Base-by-base conservation (phyloP, 2,797 vertebrate species). In the Pantherophis alleghaniensis region DNA sequence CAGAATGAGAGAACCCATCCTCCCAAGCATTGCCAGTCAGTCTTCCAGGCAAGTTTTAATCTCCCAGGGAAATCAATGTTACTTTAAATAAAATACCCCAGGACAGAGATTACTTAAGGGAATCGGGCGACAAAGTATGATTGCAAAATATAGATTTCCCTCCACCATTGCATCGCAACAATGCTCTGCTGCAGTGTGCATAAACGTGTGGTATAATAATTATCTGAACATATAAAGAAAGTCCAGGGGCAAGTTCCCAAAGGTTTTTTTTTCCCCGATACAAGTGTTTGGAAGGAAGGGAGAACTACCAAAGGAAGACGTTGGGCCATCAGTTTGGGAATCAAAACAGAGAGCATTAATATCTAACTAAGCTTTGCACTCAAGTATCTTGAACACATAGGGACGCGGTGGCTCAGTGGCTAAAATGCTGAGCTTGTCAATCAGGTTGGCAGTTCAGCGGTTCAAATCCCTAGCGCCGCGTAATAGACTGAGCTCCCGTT, bases 21-120 rank as follows among this genome's bases (percentile, higher is more conserved):
- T 20, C 59, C 96, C 96, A 96, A 95, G 94, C 94, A 95, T 94
- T 96, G 96, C 94, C 94, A 94, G 90, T 97, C 93, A 94, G 90
- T 97, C 93, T 96, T 95, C 95, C 96, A 97, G 96, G 95, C 61
- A 55, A 93, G 95, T 97, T 96, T 95, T 96, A 97, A 95, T 96
- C 96, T 95, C 96, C 90, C 53, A 92, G 95, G 91, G 96, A 96
- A 96, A 97, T 98, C 97, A 91, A 97, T 98, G 96, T 97, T 96
- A 97, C 96, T 97, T 96, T 94, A 96, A 97, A 96, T 97, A 97
- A 97, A 96, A 95, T 96, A 96, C 93, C 94, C 94, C 87, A 96
- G 96, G 97, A 96, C 95, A 94, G 94, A 96, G 87, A 95, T 97
- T 96, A 97, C 96, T 95, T 95, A 89, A 92, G 96, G 95, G 96